Evolutionary conservation across 30 jellyfish, hydroid and myxozoan genomes (phyloP).

Genomic region (Nemopilema nomurai): DNA sequence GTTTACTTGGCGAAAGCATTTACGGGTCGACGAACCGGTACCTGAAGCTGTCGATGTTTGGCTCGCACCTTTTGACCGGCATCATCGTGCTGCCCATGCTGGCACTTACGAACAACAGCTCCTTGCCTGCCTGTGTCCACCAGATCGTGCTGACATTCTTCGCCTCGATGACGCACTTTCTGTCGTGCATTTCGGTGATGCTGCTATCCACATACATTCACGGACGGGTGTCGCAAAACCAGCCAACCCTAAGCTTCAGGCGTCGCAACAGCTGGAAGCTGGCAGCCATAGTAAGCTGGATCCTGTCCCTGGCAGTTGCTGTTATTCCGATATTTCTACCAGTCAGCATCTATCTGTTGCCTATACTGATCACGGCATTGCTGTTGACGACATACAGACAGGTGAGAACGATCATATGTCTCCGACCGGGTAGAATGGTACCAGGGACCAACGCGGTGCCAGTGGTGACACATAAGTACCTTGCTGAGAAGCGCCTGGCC

Average conservation of each 20-base stretch:
- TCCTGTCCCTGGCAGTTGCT: neutral
- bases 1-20: neutral
- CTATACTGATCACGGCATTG: neutral
- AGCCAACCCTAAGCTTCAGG: neutral
- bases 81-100: conserved; percentile 6
- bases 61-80: neutral
- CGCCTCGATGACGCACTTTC: conserved; percentile 15
- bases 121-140: neutral
- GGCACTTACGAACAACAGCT: neutral
- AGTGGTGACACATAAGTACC: neutral
- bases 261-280: neutral
- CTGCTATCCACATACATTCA: neutral
- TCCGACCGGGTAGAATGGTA: neutral
- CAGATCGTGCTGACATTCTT: neutral
- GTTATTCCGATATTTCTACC: conserved; percentile 1
- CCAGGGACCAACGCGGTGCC: neutral
- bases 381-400: neutral
- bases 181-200: neutral
- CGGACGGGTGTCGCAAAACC: neutral
- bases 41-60: neutral
- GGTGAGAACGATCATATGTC: neutral
- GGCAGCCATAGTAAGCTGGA: neutral
- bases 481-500: neutral
- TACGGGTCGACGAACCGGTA: neutral
- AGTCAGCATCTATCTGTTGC: neutral